Conservation (phyloP, 2,797 vertebrate species). For the Etheostoma perlongum region DNA sequence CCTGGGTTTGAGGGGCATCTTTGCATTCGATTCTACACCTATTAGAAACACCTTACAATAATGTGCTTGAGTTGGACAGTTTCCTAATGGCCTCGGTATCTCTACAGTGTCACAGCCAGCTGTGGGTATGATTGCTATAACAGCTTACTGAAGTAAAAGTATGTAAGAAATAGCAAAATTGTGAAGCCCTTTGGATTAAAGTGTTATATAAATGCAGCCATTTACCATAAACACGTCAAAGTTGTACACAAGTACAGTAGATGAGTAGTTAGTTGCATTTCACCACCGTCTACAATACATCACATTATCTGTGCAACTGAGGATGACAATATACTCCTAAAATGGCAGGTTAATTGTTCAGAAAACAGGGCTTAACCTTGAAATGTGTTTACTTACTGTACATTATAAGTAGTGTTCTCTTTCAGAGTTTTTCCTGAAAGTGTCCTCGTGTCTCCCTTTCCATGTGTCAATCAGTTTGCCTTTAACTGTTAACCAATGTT, state of each 20-base stretch:
- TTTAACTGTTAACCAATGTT: neutral
- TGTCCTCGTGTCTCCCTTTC: neutral
- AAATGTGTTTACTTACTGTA: neutral
- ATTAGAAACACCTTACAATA: neutral
- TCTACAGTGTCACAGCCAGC: neutral
- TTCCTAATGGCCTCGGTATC: neutral
- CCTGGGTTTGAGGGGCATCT: neutral
- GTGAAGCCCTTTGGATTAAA: neutral
- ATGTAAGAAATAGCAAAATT: neutral
- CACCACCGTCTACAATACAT: neutral
- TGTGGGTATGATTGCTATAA: neutral
- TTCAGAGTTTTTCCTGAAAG: neutral
- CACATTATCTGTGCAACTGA: neutral
- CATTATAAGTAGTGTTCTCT: neutral
- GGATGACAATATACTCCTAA: neutral
- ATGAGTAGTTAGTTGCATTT: neutral
- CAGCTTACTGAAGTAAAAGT: neutral
- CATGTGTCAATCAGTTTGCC: neutral
- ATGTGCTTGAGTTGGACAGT: neutral
- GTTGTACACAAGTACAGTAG: neutral
- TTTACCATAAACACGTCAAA: slow-evolving; percentile 1
- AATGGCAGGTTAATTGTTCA: neutral
- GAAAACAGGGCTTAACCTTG: neutral
- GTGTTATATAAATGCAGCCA: neutral
- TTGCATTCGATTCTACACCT: slow-evolving; percentile 3